Evolutionary conservation across 2,797 vertebrate species (phyloP), one percentile per base, ranked within the genome.

Genomic region (Gadopsis bispinosus): DNA sequence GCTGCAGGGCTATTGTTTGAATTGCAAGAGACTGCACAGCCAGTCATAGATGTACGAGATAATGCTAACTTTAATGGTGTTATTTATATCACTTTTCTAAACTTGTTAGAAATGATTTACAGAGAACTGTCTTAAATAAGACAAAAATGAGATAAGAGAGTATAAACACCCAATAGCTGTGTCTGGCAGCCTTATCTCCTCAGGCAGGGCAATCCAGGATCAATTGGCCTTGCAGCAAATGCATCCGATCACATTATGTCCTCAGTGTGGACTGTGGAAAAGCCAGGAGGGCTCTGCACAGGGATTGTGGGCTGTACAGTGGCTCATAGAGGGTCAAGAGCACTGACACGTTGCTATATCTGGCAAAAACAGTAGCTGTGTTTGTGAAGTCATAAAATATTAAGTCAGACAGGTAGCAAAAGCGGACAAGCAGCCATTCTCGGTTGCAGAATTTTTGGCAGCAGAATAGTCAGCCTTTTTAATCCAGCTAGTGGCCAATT

Each of bases 331-430:
- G 59, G 66, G 54, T 55, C 54, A 80, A 31, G 35, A 73, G 22
- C 47, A 61, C 48, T 56, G 74, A 78, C 41, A 60, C n/a, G n/a
- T n/a, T n/a, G n/a, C n/a, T n/a, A n/a, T n/a, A n/a, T n/a, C n/a
- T n/a, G n/a, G n/a, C n/a, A n/a, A n/a, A n/a, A n/a, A n/a, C n/a
- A n/a, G n/a, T n/a, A n/a, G n/a, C n/a, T n/a, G n/a, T n/a, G n/a
- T 54, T 50, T 67, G 43, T 71, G 12, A 68, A 60, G 47, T 72
- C 29, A 35, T 60, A 39, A 53, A 59, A 61, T 74, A 77, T 67
- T 12, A 50, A 63, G 47, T 20, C 11, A 33, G 9, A 39, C 51
- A n/a, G 8, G 35, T 50, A 3, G 4, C 31, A 48, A 66, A 74
- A 59, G 26, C 9, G 62, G 10, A 37, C 35, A 39, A 39, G 37